phyloP scores from a whole-genome alignment of 2,797 vertebrate genomes.

The Zalophus californianus region DNA sequence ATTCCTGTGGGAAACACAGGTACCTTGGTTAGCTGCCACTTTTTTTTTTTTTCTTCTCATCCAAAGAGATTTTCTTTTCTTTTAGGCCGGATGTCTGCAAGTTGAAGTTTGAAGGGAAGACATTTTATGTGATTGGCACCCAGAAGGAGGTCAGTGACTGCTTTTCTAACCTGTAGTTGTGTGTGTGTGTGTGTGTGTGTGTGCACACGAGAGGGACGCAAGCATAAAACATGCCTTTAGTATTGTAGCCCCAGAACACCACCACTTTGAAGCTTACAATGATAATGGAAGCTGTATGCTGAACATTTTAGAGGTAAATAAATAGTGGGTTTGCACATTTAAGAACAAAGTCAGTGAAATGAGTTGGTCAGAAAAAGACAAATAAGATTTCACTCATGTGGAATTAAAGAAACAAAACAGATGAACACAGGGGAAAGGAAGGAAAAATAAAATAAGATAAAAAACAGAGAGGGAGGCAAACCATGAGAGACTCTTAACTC shows the following conservation, averaged over 20 bases:
- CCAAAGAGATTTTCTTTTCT: slow-evolving; percentile 82
- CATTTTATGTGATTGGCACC: slow-evolving; percentile 96
- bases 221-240: background rate
- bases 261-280: background rate
- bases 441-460: background rate
- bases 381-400: background rate
- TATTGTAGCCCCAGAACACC: background rate
- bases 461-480: background rate
- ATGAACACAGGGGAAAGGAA: background rate
- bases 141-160: slow-evolving; percentile 95
- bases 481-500: background rate
- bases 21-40: slow-evolving; percentile 36
- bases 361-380: background rate
- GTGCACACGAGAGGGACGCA: background rate
- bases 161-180: slow-evolving; percentile 60
- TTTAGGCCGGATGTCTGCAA: slow-evolving; percentile 97
- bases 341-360: background rate
- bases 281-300: background rate
- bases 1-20: slow-evolving; percentile 45
- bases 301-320: background rate
- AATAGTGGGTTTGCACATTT: background rate
- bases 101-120: slow-evolving; percentile 99
- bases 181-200: background rate
- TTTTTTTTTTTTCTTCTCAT: background rate
- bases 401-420: background rate